Evolutionary conservation across 2,888 invertebrate genomes (phyloP).

Genomic region (Cheilosia scutellata): DNA sequence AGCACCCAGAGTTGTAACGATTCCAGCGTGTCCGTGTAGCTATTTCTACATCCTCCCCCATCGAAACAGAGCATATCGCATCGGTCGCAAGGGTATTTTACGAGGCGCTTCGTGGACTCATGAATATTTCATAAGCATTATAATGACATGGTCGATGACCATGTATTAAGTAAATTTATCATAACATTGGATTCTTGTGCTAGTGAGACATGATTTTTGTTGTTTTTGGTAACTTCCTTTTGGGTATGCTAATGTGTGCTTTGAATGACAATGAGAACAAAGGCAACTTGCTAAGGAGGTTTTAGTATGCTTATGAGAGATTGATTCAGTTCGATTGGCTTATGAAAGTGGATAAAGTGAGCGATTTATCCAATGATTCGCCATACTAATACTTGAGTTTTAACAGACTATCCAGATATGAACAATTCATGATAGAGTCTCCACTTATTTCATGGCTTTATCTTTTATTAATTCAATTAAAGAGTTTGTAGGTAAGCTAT

Average conservation of each 20-base stretch:
- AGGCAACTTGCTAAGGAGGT: constrained; percentile 43
- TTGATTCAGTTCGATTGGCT: constrained; percentile 69
- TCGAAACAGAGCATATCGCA: neutral
- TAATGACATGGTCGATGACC: constrained; percentile 74
- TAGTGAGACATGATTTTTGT: constrained; percentile 10
- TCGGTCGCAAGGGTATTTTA: constrained; percentile 38
- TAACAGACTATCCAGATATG: neutral
- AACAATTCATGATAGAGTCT: too few relatives aligned
- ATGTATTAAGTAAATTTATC: constrained; percentile 73
- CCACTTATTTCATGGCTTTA: neutral
- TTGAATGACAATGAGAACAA: constrained; percentile 64
- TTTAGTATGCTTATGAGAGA: constrained; percentile 61
- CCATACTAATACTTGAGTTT: constrained; percentile 5
- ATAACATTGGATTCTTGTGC: constrained; percentile 57
- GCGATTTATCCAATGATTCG: constrained; percentile 42
- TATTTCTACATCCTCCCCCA: neutral
- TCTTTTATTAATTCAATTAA: too few relatives aligned
- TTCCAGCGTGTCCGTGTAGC: constrained; percentile 2
- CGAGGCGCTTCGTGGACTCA: constrained; percentile 56
- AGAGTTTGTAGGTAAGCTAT: too few relatives aligned
- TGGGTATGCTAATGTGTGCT: constrained; percentile 48
- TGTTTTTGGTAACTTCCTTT: constrained; percentile 33
- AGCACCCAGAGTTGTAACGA: neutral
- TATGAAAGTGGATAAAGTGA: constrained; percentile 38
- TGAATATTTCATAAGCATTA: constrained; percentile 72